These are phyloP conservation scores for Plumapathes pennacea DNA, from an alignment of 92 coral and sea anemone species.

Conservation along the genomic window DNA sequence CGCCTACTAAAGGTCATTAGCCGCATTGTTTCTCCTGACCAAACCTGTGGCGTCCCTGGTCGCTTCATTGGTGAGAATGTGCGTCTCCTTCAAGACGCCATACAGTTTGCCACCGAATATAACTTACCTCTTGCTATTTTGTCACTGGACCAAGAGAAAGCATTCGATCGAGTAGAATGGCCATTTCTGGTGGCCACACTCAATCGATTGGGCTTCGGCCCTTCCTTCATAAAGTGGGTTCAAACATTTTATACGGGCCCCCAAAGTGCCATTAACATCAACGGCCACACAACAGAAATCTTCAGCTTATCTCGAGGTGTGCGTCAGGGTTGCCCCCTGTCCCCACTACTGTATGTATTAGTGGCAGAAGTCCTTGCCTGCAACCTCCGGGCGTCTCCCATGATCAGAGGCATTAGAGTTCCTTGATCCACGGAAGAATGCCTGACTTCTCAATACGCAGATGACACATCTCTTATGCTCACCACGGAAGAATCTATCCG, in stretches of 20 bases:
- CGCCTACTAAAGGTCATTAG: conserved; percentile 29
- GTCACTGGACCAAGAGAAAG: conserved; percentile 36
- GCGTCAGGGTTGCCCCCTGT: conserved; percentile 60
- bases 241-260: background rate
- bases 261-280: background rate
- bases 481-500: background rate
- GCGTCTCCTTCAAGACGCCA: conserved; percentile 24
- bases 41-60: conserved; percentile 29
- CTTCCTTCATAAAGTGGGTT: conserved; percentile 1
- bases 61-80: conserved; percentile 15
- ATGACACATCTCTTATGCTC: conserved; percentile 25
- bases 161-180: conserved; percentile 42
- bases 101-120: conserved; percentile 4
- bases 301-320: conserved; percentile 30
- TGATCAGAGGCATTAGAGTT: conserved; percentile 1
- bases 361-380: conserved; percentile 25
- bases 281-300: background rate
- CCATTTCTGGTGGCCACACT: background rate
- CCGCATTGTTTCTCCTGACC: conserved; percentile 14
- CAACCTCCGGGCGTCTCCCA: background rate
- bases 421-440: background rate
- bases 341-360: conserved; percentile 33
- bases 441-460: conserved; percentile 41
- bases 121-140: conserved; percentile 7
- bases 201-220: conserved; percentile 1